Conservation (phyloP, 2,797 vertebrate species). For the Aulostomus chinensis region DNA sequence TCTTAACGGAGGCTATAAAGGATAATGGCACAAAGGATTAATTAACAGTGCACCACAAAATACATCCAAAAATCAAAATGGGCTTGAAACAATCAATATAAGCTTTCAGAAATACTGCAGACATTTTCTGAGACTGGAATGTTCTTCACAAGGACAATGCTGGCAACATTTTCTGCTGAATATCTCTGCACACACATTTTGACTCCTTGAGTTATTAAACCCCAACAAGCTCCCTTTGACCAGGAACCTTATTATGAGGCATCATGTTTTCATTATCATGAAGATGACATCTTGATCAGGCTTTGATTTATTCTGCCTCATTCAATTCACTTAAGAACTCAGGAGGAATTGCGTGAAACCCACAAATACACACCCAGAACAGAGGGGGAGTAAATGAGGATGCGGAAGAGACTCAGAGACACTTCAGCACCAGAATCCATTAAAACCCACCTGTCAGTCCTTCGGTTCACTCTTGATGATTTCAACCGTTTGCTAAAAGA, state of each 20-base stretch:
- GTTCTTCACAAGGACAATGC: conserved; percentile 30
- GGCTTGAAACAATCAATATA: conserved; percentile 1
- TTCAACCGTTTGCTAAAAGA: conserved; percentile 59
- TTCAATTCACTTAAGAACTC: conserved; percentile 63
- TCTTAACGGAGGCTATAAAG: neutral
- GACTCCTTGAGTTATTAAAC: conserved; percentile 59
- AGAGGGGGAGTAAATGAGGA: conserved; percentile 30
- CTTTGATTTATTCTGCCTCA: conserved; percentile 72
- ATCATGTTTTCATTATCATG: conserved; percentile 78
- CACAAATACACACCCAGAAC: conserved; percentile 8
- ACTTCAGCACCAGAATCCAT: conserved; percentile 69
- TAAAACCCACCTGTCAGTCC: conserved; percentile 65
- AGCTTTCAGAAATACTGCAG: conserved; percentile 11
- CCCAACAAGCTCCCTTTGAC: conserved; percentile 56
- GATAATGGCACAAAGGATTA: neutral
- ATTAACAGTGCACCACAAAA: neutral
- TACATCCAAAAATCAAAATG: neutral
- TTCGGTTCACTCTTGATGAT: conserved; percentile 67
- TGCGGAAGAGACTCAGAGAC: conserved; percentile 39
- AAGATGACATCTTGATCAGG: conserved; percentile 74
- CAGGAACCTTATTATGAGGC: conserved; percentile 69
- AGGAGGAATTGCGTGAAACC: conserved; percentile 28
- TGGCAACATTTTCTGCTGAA: conserved; percentile 29
- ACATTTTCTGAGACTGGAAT: neutral
- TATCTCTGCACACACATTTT: conserved; percentile 25